Evolutionary conservation across 2,797 vertebrate species (phyloP).

Genomic region (Molothrus ater): DNA sequence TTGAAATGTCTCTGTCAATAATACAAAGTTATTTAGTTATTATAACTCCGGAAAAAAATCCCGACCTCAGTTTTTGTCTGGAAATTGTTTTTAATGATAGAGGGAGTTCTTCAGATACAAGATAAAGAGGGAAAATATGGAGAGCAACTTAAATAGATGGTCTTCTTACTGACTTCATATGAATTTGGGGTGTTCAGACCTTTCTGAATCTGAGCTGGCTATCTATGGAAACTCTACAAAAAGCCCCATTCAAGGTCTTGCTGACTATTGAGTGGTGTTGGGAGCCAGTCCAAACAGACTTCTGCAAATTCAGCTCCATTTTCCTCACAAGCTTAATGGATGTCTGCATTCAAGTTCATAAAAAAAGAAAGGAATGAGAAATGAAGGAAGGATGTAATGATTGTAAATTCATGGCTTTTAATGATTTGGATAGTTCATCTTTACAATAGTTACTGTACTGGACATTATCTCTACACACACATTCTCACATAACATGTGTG

Average conservation of each 20-base stretch:
- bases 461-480: not conserved
- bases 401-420: not conserved
- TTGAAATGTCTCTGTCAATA: conserved; percentile 47
- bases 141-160: not conserved
- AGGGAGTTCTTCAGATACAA: conserved; percentile 24
- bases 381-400: not conserved
- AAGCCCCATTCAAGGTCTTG: not conserved
- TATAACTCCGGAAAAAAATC: not conserved
- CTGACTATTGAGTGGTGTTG: not conserved
- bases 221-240: conserved; percentile 15
- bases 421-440: not conserved
- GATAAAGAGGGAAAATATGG: not conserved
- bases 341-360: not conserved
- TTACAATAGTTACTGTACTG: not conserved
- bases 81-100: not conserved
- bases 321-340: not conserved
- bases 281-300: not conserved
- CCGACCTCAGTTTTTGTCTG: not conserved
- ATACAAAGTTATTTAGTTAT: conserved; percentile 35
- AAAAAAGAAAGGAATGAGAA: not conserved
- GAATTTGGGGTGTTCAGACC: not conserved
- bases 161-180: not conserved
- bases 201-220: not conserved
- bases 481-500: not conserved
- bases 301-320: not conserved